Conservation (phyloP, 2,113 vertebrate genomes). For the Corydoras maculifer region DNA sequence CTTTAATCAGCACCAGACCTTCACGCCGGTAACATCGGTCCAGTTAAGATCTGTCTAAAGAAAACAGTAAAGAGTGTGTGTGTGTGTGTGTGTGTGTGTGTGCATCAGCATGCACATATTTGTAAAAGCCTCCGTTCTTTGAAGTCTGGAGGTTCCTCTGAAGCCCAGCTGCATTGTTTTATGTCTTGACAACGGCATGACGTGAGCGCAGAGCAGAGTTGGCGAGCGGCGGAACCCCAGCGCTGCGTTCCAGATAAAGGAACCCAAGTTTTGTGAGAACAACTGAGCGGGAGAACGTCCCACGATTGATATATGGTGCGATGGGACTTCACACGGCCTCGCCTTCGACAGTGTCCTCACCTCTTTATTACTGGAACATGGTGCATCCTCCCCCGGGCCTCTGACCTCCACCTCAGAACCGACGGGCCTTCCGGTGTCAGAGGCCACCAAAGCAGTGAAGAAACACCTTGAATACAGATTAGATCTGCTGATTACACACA, state of each 20-base stretch:
- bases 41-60: too few species aligned
- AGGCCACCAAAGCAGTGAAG: constrained; percentile 47
- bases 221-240: constrained; percentile 32
- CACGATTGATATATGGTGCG: background rate
- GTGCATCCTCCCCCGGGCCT: background rate
- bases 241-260: background rate
- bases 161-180: constrained; percentile 69
- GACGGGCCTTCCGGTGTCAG: constrained; percentile 43
- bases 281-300: background rate
- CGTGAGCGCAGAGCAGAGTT: constrained; percentile 62
- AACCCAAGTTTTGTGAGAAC: constrained; percentile 5
- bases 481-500: constrained; percentile 16
- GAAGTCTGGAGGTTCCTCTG: constrained; percentile 45
- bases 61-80: too few species aligned
- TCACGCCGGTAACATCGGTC: too few species aligned
- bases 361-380: constrained; percentile 26
- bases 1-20: too few species aligned
- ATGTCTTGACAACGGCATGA: constrained; percentile 64
- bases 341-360: background rate
- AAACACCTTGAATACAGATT: constrained; percentile 50
- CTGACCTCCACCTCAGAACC: constrained; percentile 2
- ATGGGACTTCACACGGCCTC: background rate
- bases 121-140: constrained; percentile 4
- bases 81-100: too few species aligned
- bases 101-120: background rate